phyloP scores from a whole-genome alignment of 2,113 vertebrate species.

The Melospiza georgiana region DNA sequence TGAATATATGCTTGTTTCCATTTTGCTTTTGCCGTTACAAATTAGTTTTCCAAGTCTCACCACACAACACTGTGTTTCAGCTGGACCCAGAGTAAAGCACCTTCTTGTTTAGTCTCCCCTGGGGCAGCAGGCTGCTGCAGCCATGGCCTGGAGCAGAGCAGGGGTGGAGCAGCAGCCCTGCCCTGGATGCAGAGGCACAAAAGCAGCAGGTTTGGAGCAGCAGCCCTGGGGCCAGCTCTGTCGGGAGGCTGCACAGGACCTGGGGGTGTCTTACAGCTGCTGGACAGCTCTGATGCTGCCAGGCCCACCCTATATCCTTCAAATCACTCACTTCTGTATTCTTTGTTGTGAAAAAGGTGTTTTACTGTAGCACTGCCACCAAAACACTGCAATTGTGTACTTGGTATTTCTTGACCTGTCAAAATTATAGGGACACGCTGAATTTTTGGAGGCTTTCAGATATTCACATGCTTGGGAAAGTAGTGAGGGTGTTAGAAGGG shows the following conservation, averaged over 20 bases:
- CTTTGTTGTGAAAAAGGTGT: background rate
- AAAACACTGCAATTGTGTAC: background rate
- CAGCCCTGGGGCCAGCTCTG: background rate
- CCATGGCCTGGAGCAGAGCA: background rate
- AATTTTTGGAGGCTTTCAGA: background rate
- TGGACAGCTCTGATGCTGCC: background rate
- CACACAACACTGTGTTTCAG: background rate
- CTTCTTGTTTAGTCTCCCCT: background rate
- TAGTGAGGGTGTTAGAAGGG: background rate
- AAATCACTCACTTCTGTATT: background rate
- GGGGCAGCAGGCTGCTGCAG: background rate
- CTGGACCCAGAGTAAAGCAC: background rate
- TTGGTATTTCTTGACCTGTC: background rate
- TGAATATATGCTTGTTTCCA: background rate
- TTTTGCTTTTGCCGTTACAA: background rate
- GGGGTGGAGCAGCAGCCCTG: background rate
- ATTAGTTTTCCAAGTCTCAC: background rate
- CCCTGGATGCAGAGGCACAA: background rate
- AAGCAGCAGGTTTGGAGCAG: background rate
- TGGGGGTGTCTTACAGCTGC: no score
- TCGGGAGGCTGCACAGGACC: background rate
- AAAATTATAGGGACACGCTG: background rate
- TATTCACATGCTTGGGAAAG: background rate
- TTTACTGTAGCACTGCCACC: background rate
- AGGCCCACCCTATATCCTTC: accelerated